Evolutionary conservation across 2,888 invertebrate species (phyloP).

Genomic region (Clunio marinus): DNA sequence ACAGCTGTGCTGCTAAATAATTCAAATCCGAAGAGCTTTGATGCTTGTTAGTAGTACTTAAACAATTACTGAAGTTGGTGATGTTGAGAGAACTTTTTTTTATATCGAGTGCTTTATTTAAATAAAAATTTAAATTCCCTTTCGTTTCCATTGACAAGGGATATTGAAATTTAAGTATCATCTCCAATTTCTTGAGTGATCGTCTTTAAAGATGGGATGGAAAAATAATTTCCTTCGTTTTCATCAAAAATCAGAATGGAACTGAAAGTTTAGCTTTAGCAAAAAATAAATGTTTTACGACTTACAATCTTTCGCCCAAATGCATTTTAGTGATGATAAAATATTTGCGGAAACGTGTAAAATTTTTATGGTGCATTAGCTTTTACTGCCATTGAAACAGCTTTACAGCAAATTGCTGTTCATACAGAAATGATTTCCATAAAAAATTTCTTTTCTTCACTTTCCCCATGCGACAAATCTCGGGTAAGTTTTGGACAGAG

Average conservation of each 20-base stretch:
- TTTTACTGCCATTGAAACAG: neutral
- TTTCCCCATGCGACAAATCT: neutral
- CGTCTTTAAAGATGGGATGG: neutral
- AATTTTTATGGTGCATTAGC: neutral
- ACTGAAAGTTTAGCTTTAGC: neutral
- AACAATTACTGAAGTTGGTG: too few species aligned
- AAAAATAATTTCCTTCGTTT: neutral
- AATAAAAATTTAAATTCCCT: too few species aligned
- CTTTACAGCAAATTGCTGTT: neutral
- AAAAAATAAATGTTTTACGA: neutral
- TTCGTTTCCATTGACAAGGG: too few species aligned
- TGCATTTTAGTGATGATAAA: neutral
- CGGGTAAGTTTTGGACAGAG: neutral
- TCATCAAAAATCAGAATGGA: neutral
- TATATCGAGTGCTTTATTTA: too few species aligned
- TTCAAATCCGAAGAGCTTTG: too few species aligned
- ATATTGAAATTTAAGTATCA: too few species aligned
- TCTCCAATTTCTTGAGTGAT: too few species aligned
- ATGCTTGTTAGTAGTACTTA: too few species aligned
- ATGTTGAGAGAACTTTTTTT: too few species aligned
- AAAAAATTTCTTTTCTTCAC: neutral
- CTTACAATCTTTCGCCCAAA: neutral
- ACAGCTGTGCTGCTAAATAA: too few species aligned
- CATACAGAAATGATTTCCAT: neutral
- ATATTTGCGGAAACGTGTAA: neutral